Evolutionary conservation across 2,888 invertebrate species (phyloP).

Genomic region (Clunio marinus): DNA sequence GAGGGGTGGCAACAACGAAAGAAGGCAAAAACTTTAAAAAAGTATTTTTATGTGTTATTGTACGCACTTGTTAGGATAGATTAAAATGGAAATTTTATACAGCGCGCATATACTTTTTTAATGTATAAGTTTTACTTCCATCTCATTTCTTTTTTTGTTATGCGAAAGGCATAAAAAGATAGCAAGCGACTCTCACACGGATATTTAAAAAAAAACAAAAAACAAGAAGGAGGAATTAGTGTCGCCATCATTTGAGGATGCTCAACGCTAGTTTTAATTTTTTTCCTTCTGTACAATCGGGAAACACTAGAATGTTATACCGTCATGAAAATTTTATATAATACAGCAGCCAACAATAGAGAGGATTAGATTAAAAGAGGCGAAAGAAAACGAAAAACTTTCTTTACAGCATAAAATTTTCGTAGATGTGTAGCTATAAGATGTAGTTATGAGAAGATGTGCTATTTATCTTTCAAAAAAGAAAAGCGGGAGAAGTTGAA

Average conservation of each 20-base stretch:
- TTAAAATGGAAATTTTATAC: slow-evolving; percentile 35
- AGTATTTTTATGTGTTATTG: slow-evolving; percentile 37
- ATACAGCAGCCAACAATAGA: slow-evolving; percentile 30
- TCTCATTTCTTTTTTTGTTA: slow-evolving; percentile 3
- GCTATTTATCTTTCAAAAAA: slow-evolving; percentile 32
- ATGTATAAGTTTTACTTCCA: slow-evolving; percentile 35
- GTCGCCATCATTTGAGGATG: background rate
- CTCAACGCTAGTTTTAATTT: background rate
- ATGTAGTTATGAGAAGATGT: background rate
- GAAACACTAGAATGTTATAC: background rate
- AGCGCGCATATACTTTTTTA: slow-evolving; percentile 28
- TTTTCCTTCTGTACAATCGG: background rate
- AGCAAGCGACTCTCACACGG: too few species aligned
- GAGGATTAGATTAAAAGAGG: slow-evolving; percentile 37
- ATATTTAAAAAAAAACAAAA: too few species aligned
- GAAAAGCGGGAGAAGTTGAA: background rate
- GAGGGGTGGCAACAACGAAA: background rate
- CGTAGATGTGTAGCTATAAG: slow-evolving; percentile 9
- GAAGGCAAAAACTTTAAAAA: slow-evolving; percentile 35
- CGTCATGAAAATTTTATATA: slow-evolving; percentile 8
- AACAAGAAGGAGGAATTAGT: background rate
- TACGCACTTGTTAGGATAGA: slow-evolving; percentile 39
- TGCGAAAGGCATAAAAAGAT: slow-evolving; percentile 4
- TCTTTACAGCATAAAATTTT: background rate
- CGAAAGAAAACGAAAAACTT: slow-evolving; percentile 30